Percentiles rank a stretch among this genome's conserved stretches.
Conservation (phyloP, 1,140 invertebrate species). For the Drosophila asahinai region DNA sequence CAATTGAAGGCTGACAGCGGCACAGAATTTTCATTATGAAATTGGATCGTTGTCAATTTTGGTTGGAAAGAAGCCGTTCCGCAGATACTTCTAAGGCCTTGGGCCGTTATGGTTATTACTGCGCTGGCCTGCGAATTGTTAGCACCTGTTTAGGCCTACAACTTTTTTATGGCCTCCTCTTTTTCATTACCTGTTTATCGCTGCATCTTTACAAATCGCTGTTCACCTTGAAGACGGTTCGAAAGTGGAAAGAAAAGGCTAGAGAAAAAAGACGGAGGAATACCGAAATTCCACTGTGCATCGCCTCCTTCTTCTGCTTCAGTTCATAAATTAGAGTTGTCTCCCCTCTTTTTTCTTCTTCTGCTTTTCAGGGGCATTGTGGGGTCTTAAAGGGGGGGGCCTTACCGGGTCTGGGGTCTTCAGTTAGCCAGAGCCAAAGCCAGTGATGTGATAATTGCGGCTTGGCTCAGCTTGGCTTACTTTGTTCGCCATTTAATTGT, state of each 20-base stretch:
- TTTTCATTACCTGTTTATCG: conserved; percentile 56
- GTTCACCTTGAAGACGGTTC: conserved; percentile 57
- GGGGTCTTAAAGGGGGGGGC: not conserved
- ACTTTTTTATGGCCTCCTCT: conserved; percentile 34
- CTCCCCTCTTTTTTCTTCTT: conserved; percentile 13
- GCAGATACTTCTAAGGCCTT: conserved; percentile 7
- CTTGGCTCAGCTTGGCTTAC: conserved; percentile 72
- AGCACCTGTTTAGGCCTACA: conserved; percentile 72
- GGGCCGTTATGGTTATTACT: conserved; percentile 53
- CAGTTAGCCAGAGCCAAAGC: conserved; percentile 27
- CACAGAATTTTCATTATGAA: conserved; percentile 81
- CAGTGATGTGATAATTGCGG: conserved; percentile 82
- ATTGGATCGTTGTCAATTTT: conserved; percentile 79
- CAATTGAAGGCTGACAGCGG: conserved; percentile 80
- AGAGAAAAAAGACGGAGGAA: conserved; percentile 34
- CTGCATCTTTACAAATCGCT: conserved; percentile 71
- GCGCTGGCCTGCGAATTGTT: conserved; percentile 42
- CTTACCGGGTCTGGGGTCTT: conserved; percentile 1
- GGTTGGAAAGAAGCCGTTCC: conserved; percentile 18
- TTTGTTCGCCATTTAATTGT: conserved; percentile 84
- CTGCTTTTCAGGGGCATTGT: not conserved
- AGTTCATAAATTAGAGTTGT: conserved; percentile 81
- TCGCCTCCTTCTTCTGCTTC: conserved; percentile 29
- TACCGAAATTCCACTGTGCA: conserved; percentile 43
- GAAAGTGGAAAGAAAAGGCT: conserved; percentile 65